Percentiles rank a stretch among this genome's conserved stretches.
phyloP scores from a whole-genome alignment of 2,888 invertebrate genomes.

The Sminthurides aquaticus region DNA sequence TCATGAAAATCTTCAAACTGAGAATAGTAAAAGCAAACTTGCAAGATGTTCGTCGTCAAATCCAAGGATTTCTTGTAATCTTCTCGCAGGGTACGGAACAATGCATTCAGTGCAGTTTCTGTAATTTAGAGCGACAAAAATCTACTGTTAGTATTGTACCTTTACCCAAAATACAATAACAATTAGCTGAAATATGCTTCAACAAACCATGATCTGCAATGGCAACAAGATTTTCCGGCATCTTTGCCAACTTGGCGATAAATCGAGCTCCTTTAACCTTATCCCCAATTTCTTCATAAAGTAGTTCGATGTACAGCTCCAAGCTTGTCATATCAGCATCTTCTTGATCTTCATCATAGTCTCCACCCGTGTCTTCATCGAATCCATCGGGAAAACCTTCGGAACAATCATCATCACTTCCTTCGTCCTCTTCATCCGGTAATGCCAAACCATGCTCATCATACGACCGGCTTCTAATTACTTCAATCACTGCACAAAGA shows the following conservation, averaged over 20 bases:
- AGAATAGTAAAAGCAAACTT: constrained; percentile 95
- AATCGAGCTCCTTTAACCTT: constrained; percentile 83
- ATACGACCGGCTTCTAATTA: constrained; percentile 29
- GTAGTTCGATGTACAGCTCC: constrained; percentile 87
- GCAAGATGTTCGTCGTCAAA: constrained; percentile 89
- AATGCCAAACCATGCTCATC: constrained; percentile 36
- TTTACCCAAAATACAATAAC: too few relatives aligned
- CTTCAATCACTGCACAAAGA: constrained; percentile 16
- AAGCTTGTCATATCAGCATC: constrained; percentile 71
- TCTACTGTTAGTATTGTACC: constrained; percentile 16
- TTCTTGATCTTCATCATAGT: constrained; percentile 45
- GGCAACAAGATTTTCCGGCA: constrained; percentile 88
- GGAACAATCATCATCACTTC: constrained; percentile 1
- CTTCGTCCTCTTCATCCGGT: constrained; percentile 17
- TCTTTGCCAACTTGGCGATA: constrained; percentile 82
- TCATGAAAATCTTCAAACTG: constrained; percentile 91
- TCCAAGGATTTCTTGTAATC: constrained; percentile 97
- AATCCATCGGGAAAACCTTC: constrained; percentile 36
- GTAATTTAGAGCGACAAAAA: constrained; percentile 46
- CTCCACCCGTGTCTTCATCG: constrained; percentile 34
- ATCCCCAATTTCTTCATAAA: constrained; percentile 83
- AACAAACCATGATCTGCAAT: constrained; percentile 91
- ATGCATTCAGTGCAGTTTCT: constrained; percentile 89
- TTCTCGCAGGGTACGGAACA: constrained; percentile 89
- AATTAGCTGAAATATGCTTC: too few relatives aligned